A percentile compares a stretch with the other conserved stretches of the same genome.
Evolutionary conservation across 2,113 vertebrate species (phyloP).

Genomic region (Sinosuthora webbiana): DNA sequence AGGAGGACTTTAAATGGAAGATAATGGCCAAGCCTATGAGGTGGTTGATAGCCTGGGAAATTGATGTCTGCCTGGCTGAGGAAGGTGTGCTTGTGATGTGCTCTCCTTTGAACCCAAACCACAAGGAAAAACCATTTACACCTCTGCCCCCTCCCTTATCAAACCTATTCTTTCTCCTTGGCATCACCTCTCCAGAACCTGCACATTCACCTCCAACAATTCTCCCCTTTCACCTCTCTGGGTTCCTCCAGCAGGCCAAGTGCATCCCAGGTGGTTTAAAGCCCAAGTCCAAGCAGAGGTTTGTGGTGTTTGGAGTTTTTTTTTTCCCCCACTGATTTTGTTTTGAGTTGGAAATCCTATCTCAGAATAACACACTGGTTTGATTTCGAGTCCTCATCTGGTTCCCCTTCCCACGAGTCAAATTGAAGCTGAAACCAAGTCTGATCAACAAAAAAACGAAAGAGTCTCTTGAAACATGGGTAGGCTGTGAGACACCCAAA

Average conservation of each 20-base stretch:
- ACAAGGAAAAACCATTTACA: neutral
- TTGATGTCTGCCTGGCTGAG: neutral
- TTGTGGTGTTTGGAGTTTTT: neutral
- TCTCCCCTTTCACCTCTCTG: neutral
- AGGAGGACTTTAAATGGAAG: neutral
- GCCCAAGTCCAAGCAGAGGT: neutral
- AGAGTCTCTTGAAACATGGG: neutral
- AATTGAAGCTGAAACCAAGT: neutral
- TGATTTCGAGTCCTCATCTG: neutral
- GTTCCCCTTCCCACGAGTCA: neutral
- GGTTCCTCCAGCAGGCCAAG: neutral
- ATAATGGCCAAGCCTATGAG: neutral
- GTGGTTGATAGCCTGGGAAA: neutral
- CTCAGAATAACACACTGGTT: neutral
- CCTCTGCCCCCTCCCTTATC: neutral
- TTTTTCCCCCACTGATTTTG: neutral
- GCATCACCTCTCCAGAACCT: neutral
- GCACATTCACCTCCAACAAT: neutral
- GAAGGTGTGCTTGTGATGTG: neutral
- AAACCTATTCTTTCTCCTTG: neutral
- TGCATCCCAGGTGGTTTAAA: neutral
- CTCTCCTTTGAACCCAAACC: neutral
- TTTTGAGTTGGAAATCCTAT: neutral
- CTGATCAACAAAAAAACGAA: neutral
- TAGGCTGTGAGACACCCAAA: neutral